These are phyloP conservation scores for Aurelia sp. DNA, from an alignment of 30 jellyfish, hydroid and myxozoan species.

Conservation along the genomic window DNA sequence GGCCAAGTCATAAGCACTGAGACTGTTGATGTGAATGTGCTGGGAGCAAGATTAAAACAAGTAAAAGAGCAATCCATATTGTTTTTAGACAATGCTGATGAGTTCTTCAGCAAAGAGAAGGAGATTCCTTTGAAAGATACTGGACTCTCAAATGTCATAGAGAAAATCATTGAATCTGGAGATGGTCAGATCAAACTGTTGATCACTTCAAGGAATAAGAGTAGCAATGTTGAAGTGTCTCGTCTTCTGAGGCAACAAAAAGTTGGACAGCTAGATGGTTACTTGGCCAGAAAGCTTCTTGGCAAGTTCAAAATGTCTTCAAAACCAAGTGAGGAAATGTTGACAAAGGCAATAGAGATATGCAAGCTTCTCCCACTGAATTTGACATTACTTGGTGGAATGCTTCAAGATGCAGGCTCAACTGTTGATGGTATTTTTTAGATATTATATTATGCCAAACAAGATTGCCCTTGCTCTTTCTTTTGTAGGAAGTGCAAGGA, in stretches of 20 bases:
- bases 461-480: too few species aligned
- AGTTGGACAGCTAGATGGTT: constrained; percentile 42
- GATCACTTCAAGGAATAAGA: constrained; percentile 30
- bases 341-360: constrained; percentile 17
- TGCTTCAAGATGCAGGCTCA: constrained; percentile 15
- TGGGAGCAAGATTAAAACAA: not conserved
- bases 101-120: not conserved
- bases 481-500: too few species aligned
- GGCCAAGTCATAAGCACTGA: constrained; percentile 16
- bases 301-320: constrained; percentile 6
- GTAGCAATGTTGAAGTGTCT: constrained; percentile 4
- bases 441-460: too few species aligned
- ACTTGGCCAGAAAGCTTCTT: constrained; percentile 20
- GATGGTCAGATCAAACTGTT: constrained; percentile 24
- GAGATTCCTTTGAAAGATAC: not conserved
- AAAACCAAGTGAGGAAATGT: constrained; percentile 27
- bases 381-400: constrained; percentile 39
- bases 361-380: constrained; percentile 32
- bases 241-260: not conserved
- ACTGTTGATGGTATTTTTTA: too few species aligned
- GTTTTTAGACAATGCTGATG: constrained; percentile 51
- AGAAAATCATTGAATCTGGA: constrained; percentile 25
- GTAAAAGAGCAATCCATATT: not conserved
- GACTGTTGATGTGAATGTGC: not conserved
- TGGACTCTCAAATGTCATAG: constrained; percentile 8